Conservation (phyloP, 1,140 invertebrate species). For the Drosophila nebulosa region DNA sequence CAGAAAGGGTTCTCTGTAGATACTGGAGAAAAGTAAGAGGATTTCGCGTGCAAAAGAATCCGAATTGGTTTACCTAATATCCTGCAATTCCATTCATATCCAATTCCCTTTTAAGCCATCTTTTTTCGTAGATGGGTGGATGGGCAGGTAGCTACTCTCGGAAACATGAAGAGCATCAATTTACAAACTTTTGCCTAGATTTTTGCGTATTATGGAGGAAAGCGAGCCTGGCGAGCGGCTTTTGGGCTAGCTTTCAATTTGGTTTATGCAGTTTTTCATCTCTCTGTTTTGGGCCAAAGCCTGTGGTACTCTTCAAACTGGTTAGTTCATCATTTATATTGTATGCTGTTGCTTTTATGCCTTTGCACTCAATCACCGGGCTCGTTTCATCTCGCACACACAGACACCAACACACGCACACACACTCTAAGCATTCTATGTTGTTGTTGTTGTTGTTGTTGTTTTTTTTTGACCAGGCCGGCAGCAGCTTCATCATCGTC, state of each 20-base stretch:
- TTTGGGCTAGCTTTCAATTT: not conserved
- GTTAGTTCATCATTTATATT: conserved; percentile 1
- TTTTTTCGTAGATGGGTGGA: too few species aligned
- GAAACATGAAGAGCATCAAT: not conserved
- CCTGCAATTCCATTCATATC: not conserved
- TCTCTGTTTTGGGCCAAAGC: not conserved
- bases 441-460: not conserved
- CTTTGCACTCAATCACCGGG: not conserved
- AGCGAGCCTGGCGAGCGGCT: not conserved
- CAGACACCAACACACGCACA: not conserved
- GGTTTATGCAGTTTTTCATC: not conserved
- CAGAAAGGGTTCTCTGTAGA: too few species aligned
- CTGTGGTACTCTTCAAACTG: not conserved
- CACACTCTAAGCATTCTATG: not conserved
- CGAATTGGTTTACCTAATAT: not conserved
- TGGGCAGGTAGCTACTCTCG: not conserved
- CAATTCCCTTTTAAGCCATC: not conserved
- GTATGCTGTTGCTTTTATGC: not conserved
- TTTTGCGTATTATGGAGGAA: not conserved
- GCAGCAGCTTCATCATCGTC: not conserved
- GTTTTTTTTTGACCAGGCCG: not conserved
- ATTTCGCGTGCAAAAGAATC: not conserved
- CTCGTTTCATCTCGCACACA: not conserved
- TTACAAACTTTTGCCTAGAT: not conserved
- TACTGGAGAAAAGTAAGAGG: too few species aligned